Evolutionary conservation across 1,140 invertebrate genomes (phyloP), one percentile per base, ranked within the genome.

Genomic region (Hormaphis cornu): DNA sequence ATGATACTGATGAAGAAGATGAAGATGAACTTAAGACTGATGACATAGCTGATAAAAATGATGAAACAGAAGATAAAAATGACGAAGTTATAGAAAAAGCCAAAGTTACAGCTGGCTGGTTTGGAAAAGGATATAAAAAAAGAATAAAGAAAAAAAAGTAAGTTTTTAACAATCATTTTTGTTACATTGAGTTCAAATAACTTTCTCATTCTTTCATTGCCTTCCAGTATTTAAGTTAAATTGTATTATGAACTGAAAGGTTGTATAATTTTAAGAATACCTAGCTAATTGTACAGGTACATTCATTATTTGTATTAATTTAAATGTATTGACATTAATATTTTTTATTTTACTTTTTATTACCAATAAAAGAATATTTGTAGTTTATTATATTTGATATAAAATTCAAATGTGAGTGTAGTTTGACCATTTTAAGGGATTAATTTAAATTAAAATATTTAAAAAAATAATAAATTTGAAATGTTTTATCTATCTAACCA

Each of bases 101-200:
- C 42, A 77, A 76, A 1, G 78, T 80, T 72, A 82, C 84, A 76
- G 83, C 84, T n/a, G 84, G 84, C 2, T 85, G 84, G 84, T 85
- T 84, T 75, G 84, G 84, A 1, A 85, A 85, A 77, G 84, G 84
- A 4, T 82, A 81, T 73, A 77, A 81, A 3, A 83, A 83, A 72
- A 80, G 78, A 53, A 78, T 81, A 69, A 80, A 80, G 24, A 81
- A 77, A 72, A 83, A 81, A 75, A 81, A 81, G 79, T 81, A 48
- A 8, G 37, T 44, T 7, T n/a, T n/a, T n/a, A n/a, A 58, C n/a
- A 35, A 40, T 58, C 22, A 56, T 56, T 24, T 56, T 8, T 20
- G 12, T 56, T 58, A 33, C 16, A 37, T 35, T 24, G 22, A 56
- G 2, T 30, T 54, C n/a, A n/a, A n/a, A n/a, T n/a, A n/a, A n/a